These are phyloP conservation scores for Andrena bucephala DNA, from an alignment of 2,888 invertebrate genomes.

Conservation along the genomic window DNA sequence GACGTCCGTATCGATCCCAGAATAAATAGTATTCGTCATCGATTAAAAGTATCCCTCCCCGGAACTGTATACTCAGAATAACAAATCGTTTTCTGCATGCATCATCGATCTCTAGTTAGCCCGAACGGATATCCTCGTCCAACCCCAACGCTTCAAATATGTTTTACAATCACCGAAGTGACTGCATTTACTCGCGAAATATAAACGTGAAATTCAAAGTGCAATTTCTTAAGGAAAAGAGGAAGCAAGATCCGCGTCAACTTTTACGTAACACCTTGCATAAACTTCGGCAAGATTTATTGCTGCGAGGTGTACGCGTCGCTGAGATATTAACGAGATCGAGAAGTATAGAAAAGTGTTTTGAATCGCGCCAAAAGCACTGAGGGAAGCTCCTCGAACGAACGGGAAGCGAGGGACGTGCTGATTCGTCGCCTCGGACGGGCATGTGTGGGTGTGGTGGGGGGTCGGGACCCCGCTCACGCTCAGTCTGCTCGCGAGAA, in stretches of 20 bases:
- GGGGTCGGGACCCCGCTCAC: neutral
- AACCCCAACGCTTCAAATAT: no score
- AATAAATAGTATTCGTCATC: constrained; percentile 48
- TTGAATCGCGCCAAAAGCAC: neutral
- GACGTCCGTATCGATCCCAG: neutral
- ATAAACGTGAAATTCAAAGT: neutral
- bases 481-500: constrained; percentile 9
- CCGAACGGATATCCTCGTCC: neutral
- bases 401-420: constrained; percentile 7
- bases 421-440: constrained; percentile 1
- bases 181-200: neutral
- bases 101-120: constrained; percentile 41
- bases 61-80: constrained; percentile 35
- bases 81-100: neutral
- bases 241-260: neutral
- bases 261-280: neutral
- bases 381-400: constrained; percentile 32
- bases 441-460: neutral
- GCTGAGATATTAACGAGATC: neutral
- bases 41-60: neutral
- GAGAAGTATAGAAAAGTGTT: neutral
- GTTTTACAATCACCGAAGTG: neutral
- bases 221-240: neutral
- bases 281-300: neutral
- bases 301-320: neutral